phyloP scores from a whole-genome alignment of 2,888 invertebrate species.

The Noctua pronuba region DNA sequence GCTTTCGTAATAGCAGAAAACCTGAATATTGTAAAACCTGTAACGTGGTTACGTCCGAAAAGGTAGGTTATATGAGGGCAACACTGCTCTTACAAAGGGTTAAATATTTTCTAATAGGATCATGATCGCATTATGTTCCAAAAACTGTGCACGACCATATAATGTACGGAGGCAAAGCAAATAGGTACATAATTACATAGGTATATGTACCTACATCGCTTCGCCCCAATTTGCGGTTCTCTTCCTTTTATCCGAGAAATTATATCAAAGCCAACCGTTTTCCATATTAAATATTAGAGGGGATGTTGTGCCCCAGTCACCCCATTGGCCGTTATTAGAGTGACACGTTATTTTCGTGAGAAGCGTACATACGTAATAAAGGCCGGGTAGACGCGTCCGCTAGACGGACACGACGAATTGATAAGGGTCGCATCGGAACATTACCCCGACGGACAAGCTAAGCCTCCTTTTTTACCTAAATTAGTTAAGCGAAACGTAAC shows the following conservation, averaged over 20 bases:
- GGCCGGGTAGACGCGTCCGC: conserved; percentile 68
- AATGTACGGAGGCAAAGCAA: conserved; percentile 15
- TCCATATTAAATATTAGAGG: conserved; percentile 57
- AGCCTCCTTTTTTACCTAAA: conserved; percentile 69
- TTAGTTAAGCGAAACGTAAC: conserved; percentile 65
- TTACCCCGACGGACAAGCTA: conserved; percentile 69
- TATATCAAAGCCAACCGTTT: conserved; percentile 46
- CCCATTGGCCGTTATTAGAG: conserved; percentile 57
- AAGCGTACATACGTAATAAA: conserved; percentile 69
- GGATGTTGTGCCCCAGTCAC: conserved; percentile 52
- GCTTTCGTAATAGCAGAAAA: background rate
- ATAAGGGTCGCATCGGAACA: conserved; percentile 79
- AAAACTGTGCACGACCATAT: conserved; percentile 2
- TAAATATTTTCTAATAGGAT: background rate
- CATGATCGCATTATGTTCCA: conserved; percentile 2
- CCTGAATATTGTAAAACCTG: background rate
- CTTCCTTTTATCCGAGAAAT: conserved; percentile 33
- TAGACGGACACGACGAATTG: conserved; percentile 76
- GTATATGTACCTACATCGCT: background rate
- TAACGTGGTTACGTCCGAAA: background rate
- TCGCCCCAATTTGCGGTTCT: conserved; percentile 11
- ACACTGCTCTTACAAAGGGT: background rate
- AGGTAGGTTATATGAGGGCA: background rate
- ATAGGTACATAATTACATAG: background rate
- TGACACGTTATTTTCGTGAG: conserved; percentile 65